Conservation (phyloP, 2,113 vertebrate species). For the Himantopus leucocephalus region DNA sequence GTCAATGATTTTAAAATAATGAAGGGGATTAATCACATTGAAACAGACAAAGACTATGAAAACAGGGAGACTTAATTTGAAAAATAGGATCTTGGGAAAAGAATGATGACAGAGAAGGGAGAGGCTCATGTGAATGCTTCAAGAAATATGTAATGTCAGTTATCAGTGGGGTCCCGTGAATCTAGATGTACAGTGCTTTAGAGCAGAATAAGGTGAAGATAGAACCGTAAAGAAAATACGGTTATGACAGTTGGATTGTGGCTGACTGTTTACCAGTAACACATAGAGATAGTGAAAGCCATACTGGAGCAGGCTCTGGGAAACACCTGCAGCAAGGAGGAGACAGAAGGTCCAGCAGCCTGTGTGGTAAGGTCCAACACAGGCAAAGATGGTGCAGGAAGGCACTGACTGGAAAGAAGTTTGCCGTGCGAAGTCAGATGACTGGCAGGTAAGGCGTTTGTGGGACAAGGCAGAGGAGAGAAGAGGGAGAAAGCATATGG, state of each 20-base stretch:
- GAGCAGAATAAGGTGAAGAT: not conserved
- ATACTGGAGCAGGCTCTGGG: not conserved
- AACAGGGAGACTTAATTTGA: slow-evolving; percentile 51
- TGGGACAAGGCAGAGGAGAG: not conserved
- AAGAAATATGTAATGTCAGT: slow-evolving; percentile 30
- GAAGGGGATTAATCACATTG: slow-evolving; percentile 56
- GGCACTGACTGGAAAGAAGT: not conserved
- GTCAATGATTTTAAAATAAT: slow-evolving; percentile 39
- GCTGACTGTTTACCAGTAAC: not conserved
- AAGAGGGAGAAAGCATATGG: not conserved
- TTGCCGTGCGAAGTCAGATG: not conserved
- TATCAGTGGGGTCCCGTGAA: not conserved
- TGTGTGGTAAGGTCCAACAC: not conserved
- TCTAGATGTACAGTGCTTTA: not conserved
- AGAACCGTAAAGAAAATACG: not conserved
- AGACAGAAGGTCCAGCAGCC: not conserved
- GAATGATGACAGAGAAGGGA: not conserved
- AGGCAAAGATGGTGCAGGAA: not conserved
- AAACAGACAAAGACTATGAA: slow-evolving; percentile 63
- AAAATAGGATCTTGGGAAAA: slow-evolving; percentile 56
- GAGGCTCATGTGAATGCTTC: slow-evolving; percentile 24
- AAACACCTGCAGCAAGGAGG: not conserved
- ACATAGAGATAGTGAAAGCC: not conserved
- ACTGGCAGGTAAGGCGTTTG: not conserved
- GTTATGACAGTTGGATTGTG: not conserved